phyloP scores from a whole-genome alignment of 1,140 invertebrate genomes.

The Diuraphis noxia region DNA sequence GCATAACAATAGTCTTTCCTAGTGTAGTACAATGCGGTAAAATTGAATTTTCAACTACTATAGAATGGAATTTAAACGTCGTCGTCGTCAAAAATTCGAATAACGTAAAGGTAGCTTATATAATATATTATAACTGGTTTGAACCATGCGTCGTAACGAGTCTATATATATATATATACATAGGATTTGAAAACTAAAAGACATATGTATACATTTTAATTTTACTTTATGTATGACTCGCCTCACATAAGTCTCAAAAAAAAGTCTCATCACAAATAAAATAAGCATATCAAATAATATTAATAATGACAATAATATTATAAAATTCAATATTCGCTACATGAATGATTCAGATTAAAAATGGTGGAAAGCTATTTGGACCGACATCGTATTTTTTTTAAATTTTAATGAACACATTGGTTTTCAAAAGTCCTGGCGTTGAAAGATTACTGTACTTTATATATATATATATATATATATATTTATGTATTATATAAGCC shows the following conservation, averaged over 20 bases:
- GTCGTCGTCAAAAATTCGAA: neutral
- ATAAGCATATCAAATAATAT: neutral
- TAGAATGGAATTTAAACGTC: neutral
- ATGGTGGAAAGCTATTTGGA: too few relatives aligned
- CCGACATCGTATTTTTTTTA: neutral
- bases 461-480: neutral
- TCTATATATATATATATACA: neutral
- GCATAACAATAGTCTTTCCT: neutral
- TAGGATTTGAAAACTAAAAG: neutral
- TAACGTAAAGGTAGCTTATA: neutral
- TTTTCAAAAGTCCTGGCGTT: constrained; percentile 33
- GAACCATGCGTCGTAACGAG: neutral
- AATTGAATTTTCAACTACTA: neutral
- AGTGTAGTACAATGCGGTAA: neutral
- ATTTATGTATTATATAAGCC: neutral
- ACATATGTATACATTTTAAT: neutral
- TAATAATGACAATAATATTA: too few relatives aligned
- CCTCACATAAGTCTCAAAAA: too few relatives aligned
- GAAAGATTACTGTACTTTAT: constrained; percentile 18
- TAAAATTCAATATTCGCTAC: neutral
- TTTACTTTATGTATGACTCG: neutral
- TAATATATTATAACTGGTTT: neutral
- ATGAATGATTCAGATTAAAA: neutral
- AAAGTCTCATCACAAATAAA: neutral
- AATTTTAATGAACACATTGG: constrained; percentile 18